These are phyloP conservation scores for Petromus typicus DNA, from an alignment of 2,113 vertebrate species.

Conservation along the genomic window DNA sequence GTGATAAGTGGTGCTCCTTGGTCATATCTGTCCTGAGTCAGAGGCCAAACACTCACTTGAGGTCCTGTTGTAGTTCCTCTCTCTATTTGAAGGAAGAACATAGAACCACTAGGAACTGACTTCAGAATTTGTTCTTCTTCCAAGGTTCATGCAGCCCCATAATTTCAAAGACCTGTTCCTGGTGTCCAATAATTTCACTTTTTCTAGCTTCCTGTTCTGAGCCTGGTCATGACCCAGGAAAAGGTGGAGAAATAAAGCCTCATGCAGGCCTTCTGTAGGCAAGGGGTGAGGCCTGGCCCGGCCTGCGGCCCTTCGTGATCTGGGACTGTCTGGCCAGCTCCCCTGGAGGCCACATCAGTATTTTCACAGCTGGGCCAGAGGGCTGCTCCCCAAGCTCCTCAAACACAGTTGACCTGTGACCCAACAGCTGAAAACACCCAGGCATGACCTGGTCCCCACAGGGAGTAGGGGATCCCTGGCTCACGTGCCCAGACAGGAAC, in stretches of 20 bases:
- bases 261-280: neutral
- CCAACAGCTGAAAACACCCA: conserved; percentile 61
- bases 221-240: neutral
- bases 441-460: neutral
- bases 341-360: neutral
- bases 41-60: neutral
- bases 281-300: neutral
- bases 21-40: neutral
- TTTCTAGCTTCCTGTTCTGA: neutral
- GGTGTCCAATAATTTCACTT: neutral
- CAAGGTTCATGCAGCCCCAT: neutral
- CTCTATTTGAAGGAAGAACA: neutral
- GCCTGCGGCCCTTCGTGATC: fast-evolving
- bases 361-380: conserved; percentile 71
- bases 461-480: neutral
- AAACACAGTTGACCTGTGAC: neutral
- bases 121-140: neutral
- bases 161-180: neutral
- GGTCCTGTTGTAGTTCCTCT: neutral
- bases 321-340: neutral
- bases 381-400: neutral
- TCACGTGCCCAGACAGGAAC: fast-evolving
- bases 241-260: fast-evolving
- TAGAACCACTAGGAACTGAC: neutral
- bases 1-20: fast-evolving